phyloP scores from a whole-genome alignment of 1,140 invertebrate genomes.

The Megathymus violae region DNA sequence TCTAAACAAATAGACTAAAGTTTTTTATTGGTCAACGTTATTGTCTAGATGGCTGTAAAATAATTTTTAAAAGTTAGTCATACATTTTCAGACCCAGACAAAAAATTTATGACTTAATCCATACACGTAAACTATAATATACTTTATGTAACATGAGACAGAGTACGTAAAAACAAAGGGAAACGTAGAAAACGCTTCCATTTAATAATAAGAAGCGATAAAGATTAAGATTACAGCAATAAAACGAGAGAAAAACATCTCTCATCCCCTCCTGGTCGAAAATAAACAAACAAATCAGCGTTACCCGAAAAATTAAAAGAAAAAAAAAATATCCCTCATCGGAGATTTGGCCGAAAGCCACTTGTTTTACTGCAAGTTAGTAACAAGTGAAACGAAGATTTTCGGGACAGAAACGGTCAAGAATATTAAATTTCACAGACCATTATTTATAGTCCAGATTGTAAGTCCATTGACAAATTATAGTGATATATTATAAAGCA shows the following conservation, averaged over 20 bases:
- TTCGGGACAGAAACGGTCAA: no score
- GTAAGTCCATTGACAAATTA: no score
- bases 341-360: background rate
- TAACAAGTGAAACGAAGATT: no score
- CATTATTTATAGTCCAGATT: no score
- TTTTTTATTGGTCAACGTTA: no score
- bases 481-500: no score
- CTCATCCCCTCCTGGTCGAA: constrained; percentile 32
- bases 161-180: constrained; percentile 20
- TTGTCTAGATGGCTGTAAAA: no score
- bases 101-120: constrained; percentile 13
- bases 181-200: constrained; percentile 28
- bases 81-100: no score
- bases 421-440: no score
- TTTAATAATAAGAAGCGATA: constrained; percentile 36
- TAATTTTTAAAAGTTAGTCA: no score
- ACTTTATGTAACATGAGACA: constrained; percentile 16
- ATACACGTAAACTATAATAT: constrained; percentile 16
- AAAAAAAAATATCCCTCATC: constrained; percentile 7
- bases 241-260: constrained; percentile 39
- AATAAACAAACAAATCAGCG: constrained; percentile 46
- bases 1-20: no score
- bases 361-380: background rate
- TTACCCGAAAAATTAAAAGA: constrained; percentile 31
- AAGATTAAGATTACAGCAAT: constrained; percentile 44